phyloP scores from a whole-genome alignment of 2,797 vertebrate genomes.

The Myoxocephalus aenaeus region DNA sequence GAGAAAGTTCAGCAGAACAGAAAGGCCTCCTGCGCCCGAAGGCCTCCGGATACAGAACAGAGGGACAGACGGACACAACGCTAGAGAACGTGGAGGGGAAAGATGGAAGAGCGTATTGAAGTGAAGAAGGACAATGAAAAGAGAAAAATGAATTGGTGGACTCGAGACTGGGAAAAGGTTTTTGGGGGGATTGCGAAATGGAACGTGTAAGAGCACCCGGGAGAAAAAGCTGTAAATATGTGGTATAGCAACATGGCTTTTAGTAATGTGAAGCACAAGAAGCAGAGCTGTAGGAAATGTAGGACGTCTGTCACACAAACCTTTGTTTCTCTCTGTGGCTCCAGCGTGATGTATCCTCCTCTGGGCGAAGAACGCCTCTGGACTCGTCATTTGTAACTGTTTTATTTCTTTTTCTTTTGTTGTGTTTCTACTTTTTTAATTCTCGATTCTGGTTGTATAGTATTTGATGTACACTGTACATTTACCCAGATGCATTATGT shows the following conservation, averaged over 20 bases:
- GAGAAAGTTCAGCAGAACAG: slow-evolving; percentile 36
- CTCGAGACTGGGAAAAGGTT: slow-evolving; percentile 19
- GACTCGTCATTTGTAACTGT: slow-evolving; percentile 83
- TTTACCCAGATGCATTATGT: slow-evolving; percentile 90
- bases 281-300: slow-evolving; percentile 87
- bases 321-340: slow-evolving; percentile 82
- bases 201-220: slow-evolving; percentile 67
- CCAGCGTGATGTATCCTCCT: slow-evolving; percentile 88
- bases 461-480: slow-evolving; percentile 95
- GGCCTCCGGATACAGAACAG: slow-evolving; percentile 71
- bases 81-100: slow-evolving; percentile 48
- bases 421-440: slow-evolving; percentile 86
- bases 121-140: slow-evolving; percentile 43
- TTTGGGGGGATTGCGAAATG: slow-evolving; percentile 21
- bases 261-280: slow-evolving; percentile 93
- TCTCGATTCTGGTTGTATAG: slow-evolving; percentile 96
- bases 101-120: not conserved
- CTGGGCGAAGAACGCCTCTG: slow-evolving; percentile 90
- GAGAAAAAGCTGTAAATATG: slow-evolving; percentile 78
- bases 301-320: slow-evolving; percentile 87
- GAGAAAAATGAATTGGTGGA: slow-evolving; percentile 31
- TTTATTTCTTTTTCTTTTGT: slow-evolving; percentile 52
- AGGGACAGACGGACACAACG: slow-evolving; percentile 41
- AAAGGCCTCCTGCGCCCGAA: slow-evolving; percentile 63
- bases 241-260: slow-evolving; percentile 78